Evolutionary conservation across 2,797 vertebrate species (phyloP).

Genomic region (Alca torda): DNA sequence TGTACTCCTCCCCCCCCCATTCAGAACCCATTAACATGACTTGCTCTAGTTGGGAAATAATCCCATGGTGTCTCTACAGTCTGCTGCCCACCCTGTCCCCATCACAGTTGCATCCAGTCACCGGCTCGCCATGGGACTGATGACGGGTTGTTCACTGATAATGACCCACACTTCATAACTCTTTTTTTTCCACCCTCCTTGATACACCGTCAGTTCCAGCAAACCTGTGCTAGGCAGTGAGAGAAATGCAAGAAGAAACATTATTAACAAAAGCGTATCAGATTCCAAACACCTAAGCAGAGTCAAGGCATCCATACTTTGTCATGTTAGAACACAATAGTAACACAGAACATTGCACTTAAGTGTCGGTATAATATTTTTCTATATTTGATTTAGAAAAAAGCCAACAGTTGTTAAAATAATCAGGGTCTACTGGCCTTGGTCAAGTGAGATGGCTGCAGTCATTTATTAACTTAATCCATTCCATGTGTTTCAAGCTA

Average conservation of each 20-base stretch:
- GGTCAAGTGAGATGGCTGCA: background rate
- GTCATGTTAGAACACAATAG: background rate
- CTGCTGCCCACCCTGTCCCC: background rate
- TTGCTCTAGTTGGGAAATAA: background rate
- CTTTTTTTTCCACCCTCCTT: background rate
- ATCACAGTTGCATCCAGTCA: constrained; percentile 48
- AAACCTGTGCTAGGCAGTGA: background rate
- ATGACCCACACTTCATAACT: constrained; percentile 26
- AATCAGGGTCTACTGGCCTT: background rate
- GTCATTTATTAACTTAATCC: background rate
- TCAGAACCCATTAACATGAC: background rate
- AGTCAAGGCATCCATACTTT: background rate
- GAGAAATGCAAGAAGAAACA: background rate
- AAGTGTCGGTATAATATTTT: background rate
- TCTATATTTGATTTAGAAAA: background rate
- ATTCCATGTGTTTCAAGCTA: background rate
- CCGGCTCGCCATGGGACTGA: background rate
- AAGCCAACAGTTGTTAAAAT: background rate
- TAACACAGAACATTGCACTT: background rate
- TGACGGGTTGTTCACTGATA: background rate
- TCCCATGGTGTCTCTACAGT: background rate
- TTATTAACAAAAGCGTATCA: background rate
- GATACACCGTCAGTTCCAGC: background rate
- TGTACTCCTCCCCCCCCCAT: background rate
- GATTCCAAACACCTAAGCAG: background rate